Evolutionary conservation across 1,140 invertebrate genomes (phyloP), one percentile per base, ranked within the genome.

Genomic region (Psilanteris sp.): DNA sequence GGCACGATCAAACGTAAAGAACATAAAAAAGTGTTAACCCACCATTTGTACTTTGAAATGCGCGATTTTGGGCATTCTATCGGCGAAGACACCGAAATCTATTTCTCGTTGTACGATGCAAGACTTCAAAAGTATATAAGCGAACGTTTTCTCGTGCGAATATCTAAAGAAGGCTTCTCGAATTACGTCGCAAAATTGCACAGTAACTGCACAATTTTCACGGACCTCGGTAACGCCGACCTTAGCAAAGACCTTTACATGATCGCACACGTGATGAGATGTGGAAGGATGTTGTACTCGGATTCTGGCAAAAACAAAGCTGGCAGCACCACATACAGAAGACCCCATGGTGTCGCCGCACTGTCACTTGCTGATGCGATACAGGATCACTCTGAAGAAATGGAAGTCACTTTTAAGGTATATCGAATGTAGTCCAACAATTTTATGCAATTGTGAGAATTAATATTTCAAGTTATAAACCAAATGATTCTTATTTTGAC

Each of bases 1-100:
- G 93, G 93, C 0, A 95, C 94, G 0, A 83, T 94, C 3, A 91
- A 91, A 10, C 89, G 92, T 1, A 94, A 91, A 87, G 91, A 93
- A 71, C 87, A 89, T 29, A 90, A 90, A n/a, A 93, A 93, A 78
- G 90, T 93, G 0, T 83, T 93, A 3, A 93, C 94, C 0, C 93
- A 96, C 85, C 95, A 96, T 83, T 87, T 97, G 4, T 96, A 95
- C 85, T 94, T 96, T 82, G 95, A 93, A 80, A 95, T 96, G 93
- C 87, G 95, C 4, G 95, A 96, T 82, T 96, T 96, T 82, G 94
- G 94, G 0, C 94, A 95, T 78, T 92, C 93, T 8, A 91, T 95
- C 8, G 95, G 95, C 0, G 96, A 97, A 85, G 95, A 96, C 80
- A 93, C 94, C 0, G 96, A 97, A 88, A 92, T 97, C 3, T 93